Conservation (phyloP, 2,888 invertebrate genomes). For the Agriopis leucophaearia region DNA sequence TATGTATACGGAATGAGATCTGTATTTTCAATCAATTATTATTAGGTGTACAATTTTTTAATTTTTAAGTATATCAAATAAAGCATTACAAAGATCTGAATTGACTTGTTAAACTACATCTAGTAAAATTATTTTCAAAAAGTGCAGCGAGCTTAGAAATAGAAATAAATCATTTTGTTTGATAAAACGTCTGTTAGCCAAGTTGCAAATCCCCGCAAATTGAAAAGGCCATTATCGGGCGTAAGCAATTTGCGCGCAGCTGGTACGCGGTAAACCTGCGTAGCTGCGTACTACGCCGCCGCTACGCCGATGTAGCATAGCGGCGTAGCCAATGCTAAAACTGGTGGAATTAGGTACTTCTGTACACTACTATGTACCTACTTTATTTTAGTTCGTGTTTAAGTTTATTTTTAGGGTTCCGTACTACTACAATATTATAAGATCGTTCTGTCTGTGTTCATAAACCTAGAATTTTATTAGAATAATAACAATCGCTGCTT, state of each 20-base stretch:
- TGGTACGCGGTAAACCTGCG: slow-evolving; percentile 70
- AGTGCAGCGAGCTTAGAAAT: slow-evolving; percentile 24
- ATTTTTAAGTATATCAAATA: no score
- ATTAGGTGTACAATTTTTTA: no score
- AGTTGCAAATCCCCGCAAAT: slow-evolving; percentile 82
- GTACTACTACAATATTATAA: no score
- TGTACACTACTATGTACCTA: no score
- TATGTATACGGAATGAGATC: no score
- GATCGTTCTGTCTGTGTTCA: no score
- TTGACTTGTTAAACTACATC: neutral
- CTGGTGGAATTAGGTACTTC: no score
- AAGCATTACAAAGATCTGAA: no score
- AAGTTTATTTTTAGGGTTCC: neutral
- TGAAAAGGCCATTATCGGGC: slow-evolving; percentile 84
- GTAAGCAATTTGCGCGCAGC: slow-evolving; percentile 82
- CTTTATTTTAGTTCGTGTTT: no score
- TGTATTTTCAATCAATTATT: no score
- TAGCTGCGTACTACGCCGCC: slow-evolving; percentile 42
- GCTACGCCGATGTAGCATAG: slow-evolving; percentile 14
- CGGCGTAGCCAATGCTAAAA: neutral
- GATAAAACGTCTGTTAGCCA: slow-evolving; percentile 58
- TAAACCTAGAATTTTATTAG: no score
- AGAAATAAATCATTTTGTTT: slow-evolving; percentile 43
- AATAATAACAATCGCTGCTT: no score
- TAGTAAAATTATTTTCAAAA: neutral